Evolutionary conservation across 2,113 vertebrate genomes (phyloP).

Genomic region (Pterophyllum scalare): DNA sequence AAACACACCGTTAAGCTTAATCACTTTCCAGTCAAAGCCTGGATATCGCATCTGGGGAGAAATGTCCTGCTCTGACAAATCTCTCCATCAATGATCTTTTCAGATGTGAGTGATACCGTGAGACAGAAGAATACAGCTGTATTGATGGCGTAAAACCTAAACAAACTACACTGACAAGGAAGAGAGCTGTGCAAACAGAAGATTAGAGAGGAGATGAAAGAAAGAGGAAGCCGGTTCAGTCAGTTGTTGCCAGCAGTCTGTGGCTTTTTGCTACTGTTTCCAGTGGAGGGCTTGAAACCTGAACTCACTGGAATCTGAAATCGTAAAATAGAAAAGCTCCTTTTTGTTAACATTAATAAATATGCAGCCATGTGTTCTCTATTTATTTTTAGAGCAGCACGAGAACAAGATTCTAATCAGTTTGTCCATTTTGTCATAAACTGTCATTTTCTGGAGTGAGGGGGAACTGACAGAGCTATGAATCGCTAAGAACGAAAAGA

Average conservation of each 20-base stretch:
- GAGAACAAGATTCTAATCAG: neutral
- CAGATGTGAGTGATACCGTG: conserved; percentile 59
- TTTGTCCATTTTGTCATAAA: neutral
- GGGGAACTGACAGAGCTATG: neutral
- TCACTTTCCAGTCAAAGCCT: conserved; percentile 72
- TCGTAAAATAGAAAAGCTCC: neutral
- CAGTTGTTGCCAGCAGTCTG: conserved; percentile 54
- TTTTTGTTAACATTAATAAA: neutral
- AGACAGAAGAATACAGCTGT: conserved; percentile 53
- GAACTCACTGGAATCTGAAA: neutral
- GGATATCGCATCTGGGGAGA: conserved; percentile 57
- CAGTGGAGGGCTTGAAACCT: conserved; percentile 2
- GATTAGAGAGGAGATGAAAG: conserved; percentile 82
- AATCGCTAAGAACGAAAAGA: neutral
- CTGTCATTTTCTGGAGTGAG: too few relatives aligned
- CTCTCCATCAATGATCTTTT: conserved; percentile 74
- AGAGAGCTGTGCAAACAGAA: conserved; percentile 82
- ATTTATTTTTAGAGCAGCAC: neutral
- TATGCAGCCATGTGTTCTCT: neutral
- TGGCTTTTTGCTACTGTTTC: conserved; percentile 47
- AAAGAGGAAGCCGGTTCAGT: conserved; percentile 63
- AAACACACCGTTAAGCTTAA: conserved; percentile 56
- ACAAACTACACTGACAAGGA: conserved; percentile 81
- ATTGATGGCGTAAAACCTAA: conserved; percentile 77
- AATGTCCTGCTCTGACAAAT: conserved; percentile 64